phyloP scores from a whole-genome alignment of 2,888 invertebrate genomes.

The Morpho helenor region DNA sequence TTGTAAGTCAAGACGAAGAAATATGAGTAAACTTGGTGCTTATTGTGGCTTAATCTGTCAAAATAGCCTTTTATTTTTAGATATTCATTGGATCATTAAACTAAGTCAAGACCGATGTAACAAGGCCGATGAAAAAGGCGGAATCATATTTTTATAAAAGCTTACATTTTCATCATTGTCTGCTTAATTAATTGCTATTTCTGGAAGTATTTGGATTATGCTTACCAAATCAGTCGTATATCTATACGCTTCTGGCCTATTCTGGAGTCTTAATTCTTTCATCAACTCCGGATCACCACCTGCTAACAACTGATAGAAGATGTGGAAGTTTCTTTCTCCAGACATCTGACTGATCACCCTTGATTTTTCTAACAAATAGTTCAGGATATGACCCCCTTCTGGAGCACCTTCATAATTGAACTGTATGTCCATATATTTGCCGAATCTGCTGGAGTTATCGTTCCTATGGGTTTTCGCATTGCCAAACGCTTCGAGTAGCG shows the following conservation, averaged over 20 bases:
- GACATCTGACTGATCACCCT: constrained; percentile 90
- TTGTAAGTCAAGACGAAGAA: constrained; percentile 7
- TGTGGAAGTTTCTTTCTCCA: constrained; percentile 95
- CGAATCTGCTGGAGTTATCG: constrained; percentile 95
- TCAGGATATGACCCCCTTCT: constrained; percentile 92
- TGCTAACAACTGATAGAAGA: constrained; percentile 92
- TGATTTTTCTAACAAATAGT: constrained; percentile 94
- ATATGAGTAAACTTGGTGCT: constrained; percentile 6
- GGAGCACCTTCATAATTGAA: constrained; percentile 91
- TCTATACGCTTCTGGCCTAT: constrained; percentile 84
- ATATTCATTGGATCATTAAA: not conserved
- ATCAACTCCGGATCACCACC: constrained; percentile 85
- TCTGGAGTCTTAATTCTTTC: constrained; percentile 82
- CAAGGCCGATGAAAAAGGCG: too few species aligned
- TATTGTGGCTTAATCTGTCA: constrained; percentile 5
- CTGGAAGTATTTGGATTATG: too few species aligned
- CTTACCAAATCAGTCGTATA: constrained; percentile 89
- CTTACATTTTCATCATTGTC: too few species aligned
- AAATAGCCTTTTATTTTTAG: not conserved
- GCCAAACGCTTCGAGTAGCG: constrained; percentile 94
- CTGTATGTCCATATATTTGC: constrained; percentile 96
- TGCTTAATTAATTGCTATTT: too few species aligned
- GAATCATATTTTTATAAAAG: too few species aligned
- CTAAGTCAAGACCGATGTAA: not conserved
- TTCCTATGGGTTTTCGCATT: constrained; percentile 95